phyloP scores from a whole-genome alignment of 2,113 vertebrate genomes.

The Phyllostomus discolor region DNA sequence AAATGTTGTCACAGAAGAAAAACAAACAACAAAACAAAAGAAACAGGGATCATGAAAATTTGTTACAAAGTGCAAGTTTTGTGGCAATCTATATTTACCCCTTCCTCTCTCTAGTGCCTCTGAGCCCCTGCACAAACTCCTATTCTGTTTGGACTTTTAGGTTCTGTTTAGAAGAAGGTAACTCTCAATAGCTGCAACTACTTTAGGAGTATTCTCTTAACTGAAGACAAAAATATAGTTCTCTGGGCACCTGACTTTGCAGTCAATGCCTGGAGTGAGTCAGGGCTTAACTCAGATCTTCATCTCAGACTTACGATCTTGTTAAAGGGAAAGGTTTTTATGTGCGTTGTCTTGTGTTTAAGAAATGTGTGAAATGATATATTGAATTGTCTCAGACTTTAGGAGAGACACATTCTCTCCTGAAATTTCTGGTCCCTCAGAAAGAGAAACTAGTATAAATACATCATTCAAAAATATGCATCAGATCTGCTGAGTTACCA shows the following conservation, averaged over 20 bases:
- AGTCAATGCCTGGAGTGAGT: not conserved
- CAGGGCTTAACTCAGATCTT: not conserved
- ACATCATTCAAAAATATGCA: not conserved
- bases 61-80: not conserved
- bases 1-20: not conserved
- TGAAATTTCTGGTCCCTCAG: not conserved
- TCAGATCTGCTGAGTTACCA: not conserved
- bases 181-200: not conserved
- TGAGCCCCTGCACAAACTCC: not conserved
- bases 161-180: constrained; percentile 14
- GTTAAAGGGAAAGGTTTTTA: not conserved
- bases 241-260: not conserved
- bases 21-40: not conserved
- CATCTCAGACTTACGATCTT: not conserved
- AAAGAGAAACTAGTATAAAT: not conserved
- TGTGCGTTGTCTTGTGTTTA: not conserved
- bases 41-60: not conserved
- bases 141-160: constrained; percentile 35
- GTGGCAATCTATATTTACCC: no score
- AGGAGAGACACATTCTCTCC: not conserved
- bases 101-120: not conserved
- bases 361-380: not conserved
- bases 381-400: not conserved
- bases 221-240: not conserved
- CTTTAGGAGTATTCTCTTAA: not conserved